These are phyloP conservation scores for Agrochola macilenta DNA, from an alignment of 2,888 invertebrate species.

Conservation along the genomic window DNA sequence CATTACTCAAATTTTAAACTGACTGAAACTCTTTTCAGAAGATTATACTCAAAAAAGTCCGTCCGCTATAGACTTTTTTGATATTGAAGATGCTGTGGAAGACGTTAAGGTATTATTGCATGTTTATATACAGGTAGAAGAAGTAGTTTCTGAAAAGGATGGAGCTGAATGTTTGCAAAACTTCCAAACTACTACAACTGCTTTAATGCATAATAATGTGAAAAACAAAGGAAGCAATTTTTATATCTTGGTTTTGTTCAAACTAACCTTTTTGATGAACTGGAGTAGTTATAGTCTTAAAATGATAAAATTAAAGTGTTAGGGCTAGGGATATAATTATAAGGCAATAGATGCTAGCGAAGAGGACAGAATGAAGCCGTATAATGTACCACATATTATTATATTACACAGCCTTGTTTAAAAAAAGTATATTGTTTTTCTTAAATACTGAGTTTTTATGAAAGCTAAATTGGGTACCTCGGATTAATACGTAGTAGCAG, in stretches of 20 bases:
- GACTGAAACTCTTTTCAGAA: conserved; percentile 78
- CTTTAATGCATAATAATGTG: neutral
- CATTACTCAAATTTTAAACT: conserved; percentile 5
- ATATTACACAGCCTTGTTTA: neutral
- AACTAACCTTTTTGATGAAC: neutral
- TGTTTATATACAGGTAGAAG: conserved; percentile 23
- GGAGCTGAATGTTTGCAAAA: neutral
- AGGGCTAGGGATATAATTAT: neutral
- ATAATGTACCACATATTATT: neutral
- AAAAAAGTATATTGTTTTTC: neutral
- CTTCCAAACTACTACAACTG: neutral
- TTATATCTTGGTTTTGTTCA: neutral
- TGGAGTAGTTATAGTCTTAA: neutral
- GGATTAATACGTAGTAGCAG: conserved; percentile 8
- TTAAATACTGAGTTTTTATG: conserved; percentile 5
- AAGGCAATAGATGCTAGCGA: neutral
- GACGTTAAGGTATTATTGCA: conserved; percentile 90
- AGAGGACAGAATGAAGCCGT: neutral
- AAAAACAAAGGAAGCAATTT: neutral
- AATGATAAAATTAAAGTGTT: neutral
- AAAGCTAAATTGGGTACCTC: neutral
- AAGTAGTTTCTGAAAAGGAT: conserved; percentile 17
- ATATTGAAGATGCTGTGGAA: conserved; percentile 97
- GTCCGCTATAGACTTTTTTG: conserved; percentile 97
- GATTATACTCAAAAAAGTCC: conserved; percentile 88